Base-by-base conservation (phyloP, 2,797 vertebrate genomes). In the Rhinogobio ventralis region DNA sequence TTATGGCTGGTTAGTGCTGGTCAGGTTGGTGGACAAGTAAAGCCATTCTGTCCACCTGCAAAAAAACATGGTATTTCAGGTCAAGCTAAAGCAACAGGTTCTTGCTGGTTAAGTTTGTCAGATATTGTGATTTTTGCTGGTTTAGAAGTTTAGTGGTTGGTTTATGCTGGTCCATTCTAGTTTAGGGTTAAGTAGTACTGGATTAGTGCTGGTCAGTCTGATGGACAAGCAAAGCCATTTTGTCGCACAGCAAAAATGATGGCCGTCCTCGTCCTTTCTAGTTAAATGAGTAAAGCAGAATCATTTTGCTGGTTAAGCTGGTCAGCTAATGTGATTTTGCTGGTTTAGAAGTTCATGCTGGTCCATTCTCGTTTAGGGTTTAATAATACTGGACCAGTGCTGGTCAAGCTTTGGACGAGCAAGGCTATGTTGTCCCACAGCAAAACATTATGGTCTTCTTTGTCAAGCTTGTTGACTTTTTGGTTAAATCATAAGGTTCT, bases 281-380 rank as follows among this genome's bases (percentile, higher is more conserved):
- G 67, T 42, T n/a, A 69, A 42, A 69, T 42, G 0, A 69, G 20
- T 28, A 49, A 28, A 49, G n/a, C 23, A 57, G 55, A 57, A 57
- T 11, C 23, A 9, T 25, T 6, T 71, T 71, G 20, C 39, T 42
- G 39, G 68, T 71, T 67, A 36, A 67, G 19, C 19, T 20, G 9
- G 39, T 71, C 68, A 45, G 68, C 68, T n/a, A 71, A 71, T 73
- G 45, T 5, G 45, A 74, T 53, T 33, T 20, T 74, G 28, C 46
- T 51, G 46, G 25, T 73, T 33, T 33, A 3, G 10, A 33, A 11
- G 0, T 20, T 71, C 9, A 71, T 28, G 42, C 15, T 49, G 45
- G 28, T 75, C 13, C 5, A 30, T 51, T 51, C 9, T 73, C 25
- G 45, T 28, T 30, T 30, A 49, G 69, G 19, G 45, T 51, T 33